Evolutionary conservation across 2,113 vertebrate genomes (phyloP), one percentile per base, ranked within the genome.

Genomic region (Strix uralensis): DNA sequence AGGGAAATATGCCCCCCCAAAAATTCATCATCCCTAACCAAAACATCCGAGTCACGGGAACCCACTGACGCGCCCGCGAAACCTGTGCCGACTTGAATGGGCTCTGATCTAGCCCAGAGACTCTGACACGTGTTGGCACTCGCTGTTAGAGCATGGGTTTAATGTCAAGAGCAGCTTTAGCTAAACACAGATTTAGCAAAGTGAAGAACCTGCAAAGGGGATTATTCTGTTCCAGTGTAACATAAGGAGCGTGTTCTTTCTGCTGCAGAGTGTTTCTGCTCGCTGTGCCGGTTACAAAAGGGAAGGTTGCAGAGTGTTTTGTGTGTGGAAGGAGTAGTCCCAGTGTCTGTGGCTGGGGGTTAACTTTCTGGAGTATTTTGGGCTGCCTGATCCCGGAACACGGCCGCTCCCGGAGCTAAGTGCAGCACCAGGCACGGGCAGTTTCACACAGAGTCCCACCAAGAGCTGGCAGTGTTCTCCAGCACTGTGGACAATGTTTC

Each of bases 21-120:
- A 40, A 54, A 62, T 15, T 47, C 73, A 34, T 34, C 55, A 15
- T 72, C 16, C 19, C 11, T 20, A 77, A 9, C 10, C 77, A 70
- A 62, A 86, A 32, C 91, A 47, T 15, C 40, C 3, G 8, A 73
- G 70, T 30, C 8, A 5, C 36, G 6, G 63, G 44, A 86, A 20
- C 7, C 13, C 9, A 5, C 27, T 12, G 62, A 26, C 0, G 6
- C 0, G 0, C 38, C 62, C 2, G 4, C 1, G 4, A 42, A 62
- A 44, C 11, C 81, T 47, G 81, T 0, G 13, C 46, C 5, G 54
- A 7, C 4, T 71, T 40, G 17, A 1, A 5, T 1, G 42, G 55
- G 85, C 47, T 93, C 63, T 34, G 87, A 21, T 72, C 13, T 10
- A 23, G 75, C 92, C 59, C 73, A 1, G 65, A 17, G 69, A 49